Base-by-base conservation (phyloP, 2,888 invertebrate species). In the Drosophila barbarae region DNA sequence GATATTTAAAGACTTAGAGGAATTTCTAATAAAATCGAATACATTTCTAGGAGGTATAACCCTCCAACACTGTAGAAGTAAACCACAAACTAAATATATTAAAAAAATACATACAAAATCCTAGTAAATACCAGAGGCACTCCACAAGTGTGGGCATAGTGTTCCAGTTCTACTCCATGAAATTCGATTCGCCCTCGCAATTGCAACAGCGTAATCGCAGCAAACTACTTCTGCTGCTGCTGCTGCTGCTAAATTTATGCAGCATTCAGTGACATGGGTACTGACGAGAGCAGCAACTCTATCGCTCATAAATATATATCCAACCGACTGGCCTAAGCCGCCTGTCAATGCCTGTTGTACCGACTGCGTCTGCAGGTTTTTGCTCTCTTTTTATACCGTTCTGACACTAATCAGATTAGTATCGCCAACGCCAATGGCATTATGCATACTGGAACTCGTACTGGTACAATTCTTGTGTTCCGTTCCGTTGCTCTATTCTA, bases 381-480 rank as follows among this genome's bases (percentile, higher is more conserved):
- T 13, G 32, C 30, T 70, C 51, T 57, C 54, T 32, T 49, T 72
- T 77, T 77, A 47, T 76, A 32, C 55, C 46, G 49, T 54, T 82
- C 77, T 88, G 89, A 88, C 89, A 87, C 86, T 88, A 88, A 88
- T 88, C 88, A 86, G 88, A 88, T 88, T 88, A 88, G 88, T 88
- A 88, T 88, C 87, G 88, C 83, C 86, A 86, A 84, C 86, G 68
- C 61, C 61, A 70, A 52, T 53, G 67, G 63, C 66, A 66, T 66
- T 64, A 64, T 64, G 66, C 66, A 64, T 64, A 30, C 30, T 30
- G 30, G 30, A 10, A 46, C 46, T 46, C 18, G 46, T 12, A 52
- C 51, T 67, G 65, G 72, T 77, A 77, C 51, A 63, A 63, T 63
- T 63, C 63, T 26, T 65, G 50, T 65, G 51, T 51, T 65, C 66